These are phyloP conservation scores for Nannospalax galili DNA, from an alignment of 2,113 vertebrate genomes.

Conservation along the genomic window DNA sequence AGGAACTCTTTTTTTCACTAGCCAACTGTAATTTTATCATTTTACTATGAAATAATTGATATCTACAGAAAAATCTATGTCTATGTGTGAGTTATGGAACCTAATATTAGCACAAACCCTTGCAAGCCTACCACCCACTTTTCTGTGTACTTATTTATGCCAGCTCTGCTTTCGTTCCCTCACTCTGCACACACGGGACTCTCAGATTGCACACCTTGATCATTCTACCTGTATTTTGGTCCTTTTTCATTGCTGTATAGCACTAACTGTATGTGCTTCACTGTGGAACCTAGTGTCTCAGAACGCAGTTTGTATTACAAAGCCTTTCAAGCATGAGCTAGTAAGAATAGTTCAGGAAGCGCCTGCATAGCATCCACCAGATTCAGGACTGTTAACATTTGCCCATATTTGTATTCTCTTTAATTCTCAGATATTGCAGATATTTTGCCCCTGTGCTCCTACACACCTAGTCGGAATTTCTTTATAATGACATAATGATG, in stretches of 20 bases:
- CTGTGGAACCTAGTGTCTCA: background rate
- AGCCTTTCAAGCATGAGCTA: background rate
- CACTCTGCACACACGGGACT: too few species aligned
- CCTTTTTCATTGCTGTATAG: background rate
- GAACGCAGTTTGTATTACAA: background rate
- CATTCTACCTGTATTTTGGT: background rate
- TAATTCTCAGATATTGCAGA: background rate
- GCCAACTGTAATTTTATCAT: background rate
- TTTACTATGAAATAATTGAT: constrained; percentile 26
- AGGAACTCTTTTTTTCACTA: background rate
- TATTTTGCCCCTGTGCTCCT: background rate
- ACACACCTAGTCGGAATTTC: background rate
- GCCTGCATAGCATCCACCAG: background rate
- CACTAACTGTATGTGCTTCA: background rate
- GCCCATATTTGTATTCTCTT: background rate
- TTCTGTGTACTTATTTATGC: background rate
- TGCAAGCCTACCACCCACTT: background rate
- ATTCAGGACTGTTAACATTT: constrained; percentile 4
- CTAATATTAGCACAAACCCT: background rate
- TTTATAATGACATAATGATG: background rate
- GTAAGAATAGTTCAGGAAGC: background rate
- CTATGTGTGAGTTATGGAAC: background rate
- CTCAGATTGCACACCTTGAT: background rate
- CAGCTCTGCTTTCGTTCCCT: background rate
- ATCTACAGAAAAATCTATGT: background rate